Evolutionary conservation across 2,113 vertebrate species (phyloP).

Genomic region (Zosterops japonicus): DNA sequence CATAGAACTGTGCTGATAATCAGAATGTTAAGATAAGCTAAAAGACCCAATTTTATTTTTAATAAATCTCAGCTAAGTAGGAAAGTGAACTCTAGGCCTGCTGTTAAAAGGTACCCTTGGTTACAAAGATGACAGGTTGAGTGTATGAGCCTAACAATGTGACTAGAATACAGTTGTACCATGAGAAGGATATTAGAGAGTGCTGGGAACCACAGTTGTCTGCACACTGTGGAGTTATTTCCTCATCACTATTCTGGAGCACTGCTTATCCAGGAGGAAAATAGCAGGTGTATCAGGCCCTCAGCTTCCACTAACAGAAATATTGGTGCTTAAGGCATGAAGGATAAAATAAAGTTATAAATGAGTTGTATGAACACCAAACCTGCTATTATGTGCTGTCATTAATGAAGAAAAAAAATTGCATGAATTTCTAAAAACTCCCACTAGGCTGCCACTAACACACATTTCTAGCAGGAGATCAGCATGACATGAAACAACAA

Average conservation of each 20-base stretch:
- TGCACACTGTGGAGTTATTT: not conserved
- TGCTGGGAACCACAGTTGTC: not conserved
- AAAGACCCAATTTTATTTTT: not conserved
- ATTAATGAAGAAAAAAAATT: not conserved
- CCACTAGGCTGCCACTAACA: not conserved
- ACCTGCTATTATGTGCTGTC: not conserved
- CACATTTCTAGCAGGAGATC: not conserved
- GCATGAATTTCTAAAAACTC: not conserved
- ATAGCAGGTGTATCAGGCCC: not conserved
- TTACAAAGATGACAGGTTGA: not conserved
- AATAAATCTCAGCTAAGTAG: not conserved
- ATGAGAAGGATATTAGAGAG: not conserved
- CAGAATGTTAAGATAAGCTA: not conserved
- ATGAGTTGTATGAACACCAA: not conserved
- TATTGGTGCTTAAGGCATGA: not conserved
- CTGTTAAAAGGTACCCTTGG: not conserved
- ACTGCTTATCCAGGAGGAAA: not conserved
- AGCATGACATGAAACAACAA: not conserved
- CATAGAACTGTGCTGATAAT: not conserved
- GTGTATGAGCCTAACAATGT: not conserved
- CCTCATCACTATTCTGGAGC: not conserved
- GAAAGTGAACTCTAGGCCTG: not conserved
- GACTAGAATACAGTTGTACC: not conserved
- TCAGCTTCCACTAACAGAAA: not conserved
- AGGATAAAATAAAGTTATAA: not conserved